Conservation (phyloP, 2,113 vertebrate genomes). For the Psilopogon haemacephalus region DNA sequence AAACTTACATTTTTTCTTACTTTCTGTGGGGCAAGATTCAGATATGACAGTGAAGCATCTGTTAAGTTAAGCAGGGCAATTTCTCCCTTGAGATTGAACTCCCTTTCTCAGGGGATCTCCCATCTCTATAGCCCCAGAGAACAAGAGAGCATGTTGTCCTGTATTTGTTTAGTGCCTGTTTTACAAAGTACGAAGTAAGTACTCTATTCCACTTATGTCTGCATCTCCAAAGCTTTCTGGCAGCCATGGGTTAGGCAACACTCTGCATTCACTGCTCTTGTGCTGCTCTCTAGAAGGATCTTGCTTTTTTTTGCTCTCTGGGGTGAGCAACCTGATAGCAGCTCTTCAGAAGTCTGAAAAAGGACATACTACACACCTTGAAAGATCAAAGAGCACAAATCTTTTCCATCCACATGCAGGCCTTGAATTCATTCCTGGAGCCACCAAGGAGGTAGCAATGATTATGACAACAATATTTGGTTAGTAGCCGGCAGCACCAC, state of each 20-base stretch:
- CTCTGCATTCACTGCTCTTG: neutral
- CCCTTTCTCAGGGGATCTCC: neutral
- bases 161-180: neutral
- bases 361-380: neutral
- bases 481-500: too few relatives aligned
- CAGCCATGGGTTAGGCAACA: fast-evolving
- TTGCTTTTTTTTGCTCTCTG: neutral
- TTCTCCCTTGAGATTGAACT: neutral
- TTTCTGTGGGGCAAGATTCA: neutral
- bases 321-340: neutral
- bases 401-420: neutral
- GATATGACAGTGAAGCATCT: neutral
- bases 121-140: neutral
- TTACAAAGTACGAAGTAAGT: neutral
- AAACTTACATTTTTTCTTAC: neutral
- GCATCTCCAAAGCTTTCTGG: neutral
- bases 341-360: neutral
- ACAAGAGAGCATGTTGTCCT: neutral
- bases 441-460: neutral
- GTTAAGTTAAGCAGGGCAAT: neutral
- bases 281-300: neutral
- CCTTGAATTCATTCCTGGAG: neutral
- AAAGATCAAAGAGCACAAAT: neutral
- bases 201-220: neutral
- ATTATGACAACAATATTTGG: neutral